A percentile compares a stretch with the other conserved stretches of the same genome.
phyloP scores from a whole-genome alignment of 2,888 invertebrate genomes.

The Augiades crinisus region DNA sequence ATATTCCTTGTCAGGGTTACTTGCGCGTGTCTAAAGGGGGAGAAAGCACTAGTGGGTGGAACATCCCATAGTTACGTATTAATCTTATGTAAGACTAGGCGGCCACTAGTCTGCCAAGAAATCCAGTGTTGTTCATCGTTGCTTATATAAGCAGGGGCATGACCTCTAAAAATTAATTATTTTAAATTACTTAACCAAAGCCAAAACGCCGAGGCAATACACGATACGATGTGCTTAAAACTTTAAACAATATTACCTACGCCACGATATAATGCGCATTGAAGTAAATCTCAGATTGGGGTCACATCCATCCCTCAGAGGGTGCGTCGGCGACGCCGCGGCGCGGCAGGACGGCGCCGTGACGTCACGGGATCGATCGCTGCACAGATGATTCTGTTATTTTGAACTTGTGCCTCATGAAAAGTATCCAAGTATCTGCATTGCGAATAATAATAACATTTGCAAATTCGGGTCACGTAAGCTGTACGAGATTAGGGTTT shows the following conservation, averaged over 20 bases:
- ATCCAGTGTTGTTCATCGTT: background rate
- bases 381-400: slow-evolving; percentile 46
- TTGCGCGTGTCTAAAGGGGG: too few relatives aligned
- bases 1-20: too few relatives aligned
- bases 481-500: background rate
- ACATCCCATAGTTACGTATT: too few relatives aligned
- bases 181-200: too few relatives aligned
- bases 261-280: slow-evolving; percentile 24
- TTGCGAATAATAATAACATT: slow-evolving; percentile 14
- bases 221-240: background rate
- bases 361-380: slow-evolving; percentile 61
- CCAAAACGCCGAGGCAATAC: too few relatives aligned
- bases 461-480: slow-evolving; percentile 2
- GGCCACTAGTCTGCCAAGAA: too few relatives aligned
- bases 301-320: slow-evolving; percentile 58
- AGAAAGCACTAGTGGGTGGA: too few relatives aligned
- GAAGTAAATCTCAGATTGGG: slow-evolving; percentile 46
- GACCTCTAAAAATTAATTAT: too few relatives aligned
- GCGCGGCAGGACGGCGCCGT: slow-evolving; percentile 62
- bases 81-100: too few relatives aligned
- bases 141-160: too few relatives aligned
- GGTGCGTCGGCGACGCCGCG: slow-evolving; percentile 62
- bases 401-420: slow-evolving; percentile 13
- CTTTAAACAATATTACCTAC: slow-evolving; percentile 4
- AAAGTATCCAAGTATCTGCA: slow-evolving; percentile 10